phyloP scores from a whole-genome alignment of 2,113 vertebrate species.

The Caloenas nicobarica region DNA sequence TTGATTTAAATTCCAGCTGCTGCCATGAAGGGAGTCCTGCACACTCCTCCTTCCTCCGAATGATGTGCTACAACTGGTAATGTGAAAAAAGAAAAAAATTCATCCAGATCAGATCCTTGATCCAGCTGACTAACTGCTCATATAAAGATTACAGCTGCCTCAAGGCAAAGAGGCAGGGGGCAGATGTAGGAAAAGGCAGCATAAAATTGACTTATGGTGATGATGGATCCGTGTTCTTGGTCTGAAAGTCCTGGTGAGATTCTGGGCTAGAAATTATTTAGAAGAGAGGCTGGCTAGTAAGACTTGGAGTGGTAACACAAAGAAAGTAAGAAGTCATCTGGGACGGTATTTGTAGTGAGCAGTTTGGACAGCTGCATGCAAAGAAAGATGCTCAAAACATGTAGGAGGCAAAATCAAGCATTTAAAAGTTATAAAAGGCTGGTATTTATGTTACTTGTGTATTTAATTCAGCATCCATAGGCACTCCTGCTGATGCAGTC shows the following conservation, averaged over 20 bases:
- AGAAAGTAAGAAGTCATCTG: not conserved
- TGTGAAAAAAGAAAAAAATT: not conserved
- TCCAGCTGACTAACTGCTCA: not conserved
- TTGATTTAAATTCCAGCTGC: not conserved
- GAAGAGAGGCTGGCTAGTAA: not conserved
- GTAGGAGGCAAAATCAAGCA: not conserved
- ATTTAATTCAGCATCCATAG: not conserved
- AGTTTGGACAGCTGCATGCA: not conserved
- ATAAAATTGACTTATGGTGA: not conserved
- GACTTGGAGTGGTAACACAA: not conserved
- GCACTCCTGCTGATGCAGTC: not conserved
- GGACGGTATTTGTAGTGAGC: not conserved
- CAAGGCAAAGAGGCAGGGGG: not conserved
- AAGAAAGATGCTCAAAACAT: not conserved
- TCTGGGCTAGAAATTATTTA: conserved; percentile 30
- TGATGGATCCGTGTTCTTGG: not conserved
- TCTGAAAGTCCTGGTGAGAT: not conserved
- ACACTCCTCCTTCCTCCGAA: not conserved
- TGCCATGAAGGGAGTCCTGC: not conserved
- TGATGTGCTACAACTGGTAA: not conserved
- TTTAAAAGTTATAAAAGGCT: not conserved
- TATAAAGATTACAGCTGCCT: not conserved
- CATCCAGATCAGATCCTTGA: not conserved
- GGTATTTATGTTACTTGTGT: not conserved
- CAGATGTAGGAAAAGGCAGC: not conserved